Base-by-base conservation (phyloP, 2,888 invertebrate genomes). In the Andrena flavipes region DNA sequence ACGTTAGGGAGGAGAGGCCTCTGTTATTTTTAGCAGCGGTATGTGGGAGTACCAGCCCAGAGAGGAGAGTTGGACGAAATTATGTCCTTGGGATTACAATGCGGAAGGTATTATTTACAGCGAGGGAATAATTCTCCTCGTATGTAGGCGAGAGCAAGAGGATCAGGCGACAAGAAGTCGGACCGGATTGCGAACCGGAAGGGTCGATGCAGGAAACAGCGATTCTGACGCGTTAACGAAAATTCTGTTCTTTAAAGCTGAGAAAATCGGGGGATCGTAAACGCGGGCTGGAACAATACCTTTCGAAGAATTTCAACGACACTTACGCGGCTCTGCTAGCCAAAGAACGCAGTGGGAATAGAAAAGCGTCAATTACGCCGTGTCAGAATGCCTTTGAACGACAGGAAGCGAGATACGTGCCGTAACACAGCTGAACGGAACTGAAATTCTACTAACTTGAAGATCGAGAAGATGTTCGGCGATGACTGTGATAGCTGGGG, bases 91-190 rank as follows among this genome's bases (percentile, higher is more conserved):
- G 60, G 54, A 51, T 59, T 59, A 68, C 67, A 67, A 67, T 48
- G 64, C 64, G 71, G 71, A 82, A 69, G 81, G 51, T 69, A 60
- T 80, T 56, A 71, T 73, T 78, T 70, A 73, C 73, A 42, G 26
- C 62, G 42, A 23, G 49, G 20, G 54, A 73, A 67, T 67, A 65
- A 80, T 62, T 78, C 77, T 48, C 30, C 42, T 3, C 48, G 63
- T 60, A 72, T 73, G 81, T 73, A 75, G 68, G 72, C 76, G 76
- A 80, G 33, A 80, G 26, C 65, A 68, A 60, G 67, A 62, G 69
- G 65, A 64, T 69, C 78, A 8, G 42, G 64, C 60, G 72, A 64
- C 73, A 23, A 68, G 80, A 64, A 56, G 70, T 35, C 64, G 10
- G 51, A n/a, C 51, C 13, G 77, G 69, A 51, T 63, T 67, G 63